Evolutionary conservation across 2,113 vertebrate species (phyloP).

Genomic region (Rhinopithecus roxellana): DNA sequence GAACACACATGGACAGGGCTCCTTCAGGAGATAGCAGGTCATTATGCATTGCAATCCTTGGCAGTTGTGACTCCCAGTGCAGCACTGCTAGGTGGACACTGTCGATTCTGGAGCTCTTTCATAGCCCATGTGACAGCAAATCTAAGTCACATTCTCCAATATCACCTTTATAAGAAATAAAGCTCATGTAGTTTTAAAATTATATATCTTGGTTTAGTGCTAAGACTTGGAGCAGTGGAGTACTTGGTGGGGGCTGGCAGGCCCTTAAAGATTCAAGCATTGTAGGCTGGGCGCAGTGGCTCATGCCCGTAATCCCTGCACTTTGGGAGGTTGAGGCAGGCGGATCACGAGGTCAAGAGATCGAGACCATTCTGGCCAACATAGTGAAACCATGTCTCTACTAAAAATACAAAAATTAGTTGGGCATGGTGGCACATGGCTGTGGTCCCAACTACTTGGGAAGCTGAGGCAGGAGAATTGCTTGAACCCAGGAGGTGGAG

Average conservation of each 20-base stretch:
- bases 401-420: no score
- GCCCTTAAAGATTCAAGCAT: neutral
- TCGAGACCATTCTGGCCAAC: no score
- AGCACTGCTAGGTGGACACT: neutral
- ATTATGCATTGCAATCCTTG: neutral
- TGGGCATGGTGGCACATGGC: no score
- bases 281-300: neutral
- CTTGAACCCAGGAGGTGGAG: no score
- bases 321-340: no score
- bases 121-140: neutral
- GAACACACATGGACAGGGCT: neutral
- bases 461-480: no score
- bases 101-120: neutral
- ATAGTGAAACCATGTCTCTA: no score
- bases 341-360: no score
- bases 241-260: neutral
- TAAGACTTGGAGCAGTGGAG: neutral
- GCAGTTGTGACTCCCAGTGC: neutral
- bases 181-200: neutral
- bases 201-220: neutral
- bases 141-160: neutral
- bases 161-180: neutral
- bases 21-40: neutral
- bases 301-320: no score
- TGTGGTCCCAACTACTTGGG: no score